Percentiles rank a stretch among this genome's conserved stretches.
Conservation (phyloP, 1,140 invertebrate genomes). For the Mercenaria mercenaria region DNA sequence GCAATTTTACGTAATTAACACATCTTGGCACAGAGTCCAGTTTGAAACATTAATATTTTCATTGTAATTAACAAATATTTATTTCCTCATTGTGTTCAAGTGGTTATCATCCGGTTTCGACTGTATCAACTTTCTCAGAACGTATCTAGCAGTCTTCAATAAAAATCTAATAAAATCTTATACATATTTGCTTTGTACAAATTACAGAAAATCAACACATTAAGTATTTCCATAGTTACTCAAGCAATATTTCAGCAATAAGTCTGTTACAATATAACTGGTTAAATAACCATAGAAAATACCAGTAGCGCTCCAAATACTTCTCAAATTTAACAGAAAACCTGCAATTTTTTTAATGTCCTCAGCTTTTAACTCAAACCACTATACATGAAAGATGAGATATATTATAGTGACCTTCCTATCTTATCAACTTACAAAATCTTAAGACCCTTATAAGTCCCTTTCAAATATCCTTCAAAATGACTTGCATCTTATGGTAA, state of each 20-base stretch:
- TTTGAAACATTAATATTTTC: background rate
- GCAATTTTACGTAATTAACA: background rate
- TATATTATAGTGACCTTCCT: background rate
- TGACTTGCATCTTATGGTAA: background rate
- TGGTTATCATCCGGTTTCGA: background rate
- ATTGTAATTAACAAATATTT: background rate
- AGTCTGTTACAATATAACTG: too few relatives aligned
- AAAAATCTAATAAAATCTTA: background rate
- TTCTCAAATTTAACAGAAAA: too few relatives aligned
- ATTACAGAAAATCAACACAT: background rate
- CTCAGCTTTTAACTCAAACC: too few relatives aligned
- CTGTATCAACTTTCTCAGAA: background rate
- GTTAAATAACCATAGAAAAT: background rate
- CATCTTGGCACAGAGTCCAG: background rate
- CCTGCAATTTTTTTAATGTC: too few relatives aligned
- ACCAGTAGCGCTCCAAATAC: too few relatives aligned
- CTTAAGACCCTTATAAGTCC: slow-evolving; percentile 13
- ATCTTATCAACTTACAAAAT: background rate
- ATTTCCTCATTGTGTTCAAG: slow-evolving; percentile 2
- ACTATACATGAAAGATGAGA: too few relatives aligned
- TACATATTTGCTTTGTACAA: background rate
- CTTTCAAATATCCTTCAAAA: background rate
- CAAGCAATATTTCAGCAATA: background rate
- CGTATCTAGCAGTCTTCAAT: background rate
- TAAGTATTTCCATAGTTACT: background rate